Evolutionary conservation across 2,113 vertebrate species (phyloP).

Genomic region (Argyrosomus japonicus): DNA sequence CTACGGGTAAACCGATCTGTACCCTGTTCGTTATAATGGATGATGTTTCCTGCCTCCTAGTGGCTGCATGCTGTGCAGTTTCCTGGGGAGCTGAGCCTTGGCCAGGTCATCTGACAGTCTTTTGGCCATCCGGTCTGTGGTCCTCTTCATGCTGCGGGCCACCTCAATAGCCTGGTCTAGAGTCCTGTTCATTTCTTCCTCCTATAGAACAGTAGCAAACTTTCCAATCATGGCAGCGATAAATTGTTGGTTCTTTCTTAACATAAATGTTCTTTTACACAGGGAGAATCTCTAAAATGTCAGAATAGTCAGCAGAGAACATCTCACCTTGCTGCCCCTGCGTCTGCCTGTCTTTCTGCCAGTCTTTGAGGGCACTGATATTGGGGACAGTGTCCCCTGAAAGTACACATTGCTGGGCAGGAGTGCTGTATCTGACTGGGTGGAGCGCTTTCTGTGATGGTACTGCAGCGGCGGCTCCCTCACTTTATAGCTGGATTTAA

Average conservation of each 20-base stretch:
- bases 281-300: too few relatives aligned
- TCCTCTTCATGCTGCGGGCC: constrained; percentile 88
- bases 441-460: constrained; percentile 66
- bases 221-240: neutral
- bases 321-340: constrained; percentile 71
- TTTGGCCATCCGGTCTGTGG: constrained; percentile 89
- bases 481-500: constrained; percentile 77
- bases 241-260: neutral
- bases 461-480: constrained; percentile 53
- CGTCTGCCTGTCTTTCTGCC: constrained; percentile 48
- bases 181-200: constrained; percentile 84
- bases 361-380: constrained; percentile 30
- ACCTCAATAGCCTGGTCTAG: constrained; percentile 90
- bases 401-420: constrained; percentile 79
- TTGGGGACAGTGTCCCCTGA: constrained; percentile 54
- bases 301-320: neutral
- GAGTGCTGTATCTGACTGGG: constrained; percentile 83
- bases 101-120: constrained; percentile 88
- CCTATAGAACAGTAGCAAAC: constrained; percentile 58
- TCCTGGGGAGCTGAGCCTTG: constrained; percentile 79
- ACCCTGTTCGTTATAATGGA: neutral
- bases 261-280: neutral
- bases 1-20: neutral
- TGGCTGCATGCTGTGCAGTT: constrained; percentile 49
- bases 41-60: constrained; percentile 63